These are phyloP conservation scores for Thalpophila matura DNA, from an alignment of 2,888 invertebrate genomes.

Conservation along the genomic window DNA sequence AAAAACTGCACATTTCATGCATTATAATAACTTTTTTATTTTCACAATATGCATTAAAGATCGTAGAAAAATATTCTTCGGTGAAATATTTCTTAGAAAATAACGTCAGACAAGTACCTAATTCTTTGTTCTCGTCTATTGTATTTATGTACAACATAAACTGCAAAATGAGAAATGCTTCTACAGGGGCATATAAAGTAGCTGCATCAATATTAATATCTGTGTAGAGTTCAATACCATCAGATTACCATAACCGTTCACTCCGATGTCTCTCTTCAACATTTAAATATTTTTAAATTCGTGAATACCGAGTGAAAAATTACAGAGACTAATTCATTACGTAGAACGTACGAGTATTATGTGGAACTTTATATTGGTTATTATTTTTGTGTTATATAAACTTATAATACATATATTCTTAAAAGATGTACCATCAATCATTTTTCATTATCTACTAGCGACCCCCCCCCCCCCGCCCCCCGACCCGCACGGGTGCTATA, in stretches of 20 bases:
- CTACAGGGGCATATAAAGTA: slow-evolving; percentile 35
- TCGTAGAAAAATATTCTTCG: too few species aligned
- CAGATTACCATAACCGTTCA: slow-evolving; percentile 75
- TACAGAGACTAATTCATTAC: slow-evolving; percentile 42
- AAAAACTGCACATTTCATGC: too few species aligned
- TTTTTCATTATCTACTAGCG: too few species aligned
- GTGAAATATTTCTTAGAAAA: background rate
- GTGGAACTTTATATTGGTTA: background rate
- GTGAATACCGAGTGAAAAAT: slow-evolving; percentile 63
- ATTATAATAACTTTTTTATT: too few species aligned
- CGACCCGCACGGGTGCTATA: too few species aligned
- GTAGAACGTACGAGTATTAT: slow-evolving; percentile 16
- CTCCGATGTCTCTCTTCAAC: slow-evolving; percentile 70
- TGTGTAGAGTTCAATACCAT: slow-evolving; percentile 68
- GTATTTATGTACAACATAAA: slow-evolving; percentile 25
- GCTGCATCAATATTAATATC: slow-evolving; percentile 54
- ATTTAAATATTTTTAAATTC: slow-evolving; percentile 75
- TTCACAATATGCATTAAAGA: too few species aligned
- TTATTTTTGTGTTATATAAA: background rate
- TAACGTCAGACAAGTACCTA: too few species aligned
- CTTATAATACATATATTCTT: too few species aligned
- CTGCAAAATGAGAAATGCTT: slow-evolving; percentile 46
- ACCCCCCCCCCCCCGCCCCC: too few species aligned
- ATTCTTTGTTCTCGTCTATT: too few species aligned
- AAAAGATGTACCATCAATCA: too few species aligned